phyloP scores from a whole-genome alignment of 2,888 invertebrate species.

The Tortricodes alternella region DNA sequence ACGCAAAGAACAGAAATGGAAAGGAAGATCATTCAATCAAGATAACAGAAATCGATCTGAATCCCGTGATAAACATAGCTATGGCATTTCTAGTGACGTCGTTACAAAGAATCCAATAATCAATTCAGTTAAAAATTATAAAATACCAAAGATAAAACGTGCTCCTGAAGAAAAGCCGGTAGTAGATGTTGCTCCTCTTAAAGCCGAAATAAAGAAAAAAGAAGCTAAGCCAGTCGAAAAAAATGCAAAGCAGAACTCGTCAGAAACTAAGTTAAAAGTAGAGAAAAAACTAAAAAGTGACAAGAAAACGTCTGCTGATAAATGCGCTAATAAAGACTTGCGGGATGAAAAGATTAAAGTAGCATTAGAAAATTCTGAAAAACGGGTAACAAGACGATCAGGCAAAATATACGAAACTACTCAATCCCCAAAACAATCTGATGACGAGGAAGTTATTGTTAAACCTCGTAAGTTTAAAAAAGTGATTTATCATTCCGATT shows the following conservation, averaged over 20 bases:
- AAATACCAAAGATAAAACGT: constrained; percentile 76
- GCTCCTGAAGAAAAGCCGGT: constrained; percentile 39
- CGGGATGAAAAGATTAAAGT: constrained; percentile 1
- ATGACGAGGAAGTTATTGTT: constrained; percentile 25
- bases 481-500: constrained; percentile 55
- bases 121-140: constrained; percentile 72
- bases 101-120: constrained; percentile 68
- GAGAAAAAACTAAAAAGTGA: constrained; percentile 8
- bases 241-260: constrained; percentile 30
- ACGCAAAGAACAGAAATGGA: constrained; percentile 41
- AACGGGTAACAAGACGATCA: constrained; percentile 50
- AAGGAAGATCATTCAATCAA: constrained; percentile 39
- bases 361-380: constrained; percentile 31
- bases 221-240: constrained; percentile 24
- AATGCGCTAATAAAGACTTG: neutral
- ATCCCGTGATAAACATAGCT: constrained; percentile 50
- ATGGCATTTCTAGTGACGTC: constrained; percentile 71
- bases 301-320: constrained; percentile 9
- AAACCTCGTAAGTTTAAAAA: constrained; percentile 48
- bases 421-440: constrained; percentile 20
- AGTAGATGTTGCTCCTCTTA: neutral
- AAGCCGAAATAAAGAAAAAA: constrained; percentile 27
- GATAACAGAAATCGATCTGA: constrained; percentile 37
- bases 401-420: constrained; percentile 38
- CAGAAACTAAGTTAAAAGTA: constrained; percentile 24